phyloP scores from a whole-genome alignment of 2,797 vertebrate genomes.

The Coranthus polyacanthus region DNA sequence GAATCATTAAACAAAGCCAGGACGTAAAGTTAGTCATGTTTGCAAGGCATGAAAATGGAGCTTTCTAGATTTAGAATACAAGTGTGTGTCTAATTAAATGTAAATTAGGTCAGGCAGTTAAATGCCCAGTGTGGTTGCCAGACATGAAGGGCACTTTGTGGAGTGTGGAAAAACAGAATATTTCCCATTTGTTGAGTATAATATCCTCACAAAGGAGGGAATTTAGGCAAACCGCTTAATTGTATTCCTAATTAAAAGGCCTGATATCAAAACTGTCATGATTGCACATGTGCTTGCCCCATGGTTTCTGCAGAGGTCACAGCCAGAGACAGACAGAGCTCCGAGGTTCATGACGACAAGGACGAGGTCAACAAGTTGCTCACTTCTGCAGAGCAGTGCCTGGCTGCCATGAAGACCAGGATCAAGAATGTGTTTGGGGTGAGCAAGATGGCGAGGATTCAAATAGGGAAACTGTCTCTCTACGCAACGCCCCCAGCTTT shows the following conservation, averaged over 20 bases:
- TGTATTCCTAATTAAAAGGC: constrained; percentile 4
- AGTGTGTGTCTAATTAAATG: constrained; percentile 70
- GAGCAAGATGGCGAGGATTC: constrained; percentile 23
- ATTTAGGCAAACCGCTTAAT: background rate
- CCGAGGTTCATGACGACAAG: background rate
- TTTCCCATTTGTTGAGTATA: constrained; percentile 22
- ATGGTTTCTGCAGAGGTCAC: constrained; percentile 10
- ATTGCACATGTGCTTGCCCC: background rate
- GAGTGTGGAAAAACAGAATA: constrained; percentile 21
- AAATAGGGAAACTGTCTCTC: background rate
- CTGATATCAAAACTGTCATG: constrained; percentile 4
- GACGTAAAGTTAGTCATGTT: constrained; percentile 68
- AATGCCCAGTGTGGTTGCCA: constrained; percentile 44
- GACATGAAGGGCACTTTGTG: constrained; percentile 24
- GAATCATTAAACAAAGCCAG: constrained; percentile 70
- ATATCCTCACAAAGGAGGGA: constrained; percentile 4
- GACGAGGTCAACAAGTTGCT: constrained; percentile 15
- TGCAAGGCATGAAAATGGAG: constrained; percentile 46
- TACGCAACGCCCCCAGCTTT: background rate
- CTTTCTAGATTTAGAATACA: constrained; percentile 48
- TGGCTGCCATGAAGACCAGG: constrained; percentile 66
- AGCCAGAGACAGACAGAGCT: background rate
- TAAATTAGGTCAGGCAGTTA: constrained; percentile 65
- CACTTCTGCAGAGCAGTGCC: constrained; percentile 75
- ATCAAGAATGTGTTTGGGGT: constrained; percentile 71